A percentile compares a stretch with the other conserved stretches of the same genome.
Evolutionary conservation across 2,797 vertebrate genomes (phyloP).

Genomic region (Aulostomus chinensis): DNA sequence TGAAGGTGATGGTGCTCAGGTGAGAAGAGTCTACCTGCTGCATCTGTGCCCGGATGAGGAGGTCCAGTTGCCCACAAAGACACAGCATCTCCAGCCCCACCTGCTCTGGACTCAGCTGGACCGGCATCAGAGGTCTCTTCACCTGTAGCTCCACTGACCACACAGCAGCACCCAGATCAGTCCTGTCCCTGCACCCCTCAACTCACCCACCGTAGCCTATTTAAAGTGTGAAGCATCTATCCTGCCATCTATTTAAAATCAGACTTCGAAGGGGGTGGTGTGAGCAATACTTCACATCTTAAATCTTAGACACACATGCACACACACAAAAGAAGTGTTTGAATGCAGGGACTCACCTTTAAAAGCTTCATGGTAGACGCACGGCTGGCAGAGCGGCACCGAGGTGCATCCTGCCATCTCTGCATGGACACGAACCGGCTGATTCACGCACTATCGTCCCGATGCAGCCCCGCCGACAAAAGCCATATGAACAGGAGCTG

Average conservation of each 20-base stretch:
- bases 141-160: constrained; percentile 82
- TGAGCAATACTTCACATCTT: neutral
- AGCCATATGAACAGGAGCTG: constrained; percentile 22
- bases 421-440: constrained; percentile 2
- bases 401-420: constrained; percentile 78
- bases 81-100: constrained; percentile 85
- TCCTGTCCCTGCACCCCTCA: neutral
- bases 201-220: neutral
- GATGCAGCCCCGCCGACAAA: neutral
- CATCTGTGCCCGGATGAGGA: constrained; percentile 83
- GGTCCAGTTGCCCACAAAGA: constrained; percentile 84
- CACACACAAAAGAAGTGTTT: neutral
- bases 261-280: constrained; percentile 54
- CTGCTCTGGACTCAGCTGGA: constrained; percentile 81
- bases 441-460: constrained; percentile 10
- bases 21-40: constrained; percentile 69
- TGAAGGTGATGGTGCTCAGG: no score
- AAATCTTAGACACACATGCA: neutral
- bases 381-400: constrained; percentile 79
- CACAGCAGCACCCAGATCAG: constrained; percentile 21
- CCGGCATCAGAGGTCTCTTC: constrained; percentile 80
- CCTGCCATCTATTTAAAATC: neutral
- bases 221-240: neutral
- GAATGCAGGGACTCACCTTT: constrained; percentile 73
- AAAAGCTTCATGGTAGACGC: constrained; percentile 72